Evolutionary conservation across 2,113 vertebrate genomes (phyloP).

Genomic region (Diadophis punctatus): DNA sequence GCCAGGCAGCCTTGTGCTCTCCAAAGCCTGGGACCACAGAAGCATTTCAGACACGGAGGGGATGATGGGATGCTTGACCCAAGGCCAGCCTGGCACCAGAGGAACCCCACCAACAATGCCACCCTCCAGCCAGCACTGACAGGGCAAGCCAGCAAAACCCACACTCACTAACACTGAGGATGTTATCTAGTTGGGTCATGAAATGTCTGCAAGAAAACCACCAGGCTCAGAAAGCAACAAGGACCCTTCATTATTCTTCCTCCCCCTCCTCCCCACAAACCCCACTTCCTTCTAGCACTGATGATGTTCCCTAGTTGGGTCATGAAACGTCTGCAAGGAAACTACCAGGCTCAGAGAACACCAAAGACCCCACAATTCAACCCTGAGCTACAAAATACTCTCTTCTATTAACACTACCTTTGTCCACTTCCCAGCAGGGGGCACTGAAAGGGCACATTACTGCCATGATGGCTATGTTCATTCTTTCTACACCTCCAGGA

Average conservation of each 20-base stretch:
- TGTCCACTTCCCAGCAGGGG: neutral
- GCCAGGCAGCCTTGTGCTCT: neutral
- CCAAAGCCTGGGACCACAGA: neutral
- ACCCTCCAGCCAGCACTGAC: neutral
- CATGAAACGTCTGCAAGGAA: neutral
- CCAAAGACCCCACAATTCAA: neutral
- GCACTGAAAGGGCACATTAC: neutral
- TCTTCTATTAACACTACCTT: neutral
- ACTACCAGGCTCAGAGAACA: neutral
- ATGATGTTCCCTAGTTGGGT: neutral
- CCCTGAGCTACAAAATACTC: neutral
- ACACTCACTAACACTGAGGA: too few relatives aligned
- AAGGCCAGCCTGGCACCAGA: neutral
- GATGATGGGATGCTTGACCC: neutral
- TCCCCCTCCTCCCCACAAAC: too few relatives aligned
- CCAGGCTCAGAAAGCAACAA: too few relatives aligned
- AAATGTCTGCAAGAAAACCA: too few relatives aligned
- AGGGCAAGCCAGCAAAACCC: too few relatives aligned
- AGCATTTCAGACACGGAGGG: rapidly evolving
- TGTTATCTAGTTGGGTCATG: too few relatives aligned
- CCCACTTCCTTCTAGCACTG: too few relatives aligned
- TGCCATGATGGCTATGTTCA: neutral
- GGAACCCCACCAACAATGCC: neutral
- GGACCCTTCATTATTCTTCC: too few relatives aligned
- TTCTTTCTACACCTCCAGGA: neutral